Base-by-base conservation (phyloP, 2,888 invertebrate genomes). In the Sturmia bella region DNA sequence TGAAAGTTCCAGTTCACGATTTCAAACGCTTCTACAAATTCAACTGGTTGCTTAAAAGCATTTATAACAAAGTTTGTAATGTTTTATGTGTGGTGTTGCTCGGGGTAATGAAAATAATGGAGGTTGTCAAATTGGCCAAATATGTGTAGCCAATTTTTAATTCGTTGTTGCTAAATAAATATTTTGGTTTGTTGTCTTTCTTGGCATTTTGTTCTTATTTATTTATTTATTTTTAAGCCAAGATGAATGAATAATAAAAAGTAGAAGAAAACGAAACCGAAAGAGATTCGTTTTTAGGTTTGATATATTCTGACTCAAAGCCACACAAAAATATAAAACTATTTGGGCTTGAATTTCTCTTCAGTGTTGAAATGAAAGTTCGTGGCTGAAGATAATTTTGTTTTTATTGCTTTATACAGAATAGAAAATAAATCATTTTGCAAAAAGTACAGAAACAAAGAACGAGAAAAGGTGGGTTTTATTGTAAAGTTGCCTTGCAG, bases 311-410 rank as follows among this genome's bases (percentile, higher is more conserved):
- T 61, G 27, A 3, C 15, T 27, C 32, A 48, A 4, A 15, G 15
- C 7, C 15, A 5, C n/a, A 59, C 57, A 70, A 4, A 37, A n/a
- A 41, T 2, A 57, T 19, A 17, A 12, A 56, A 37, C 56, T 17
- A 21, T 57, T 41, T 54, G 15, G 24, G 9, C 24, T 63, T 27
- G 21, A 56, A 59, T 59, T 64, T 50, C 57, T 57, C 9, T 12
- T 37, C 27, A 32, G 32, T 73, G 57, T 77, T 74, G 69, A 78
- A 74, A 82, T 78, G 82, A 56, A 72, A 70, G 70, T 74, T 78
- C 69, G 54, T 74, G 52, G 63, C 77, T 74, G 69, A 82, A 82
- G 77, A 73, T 69, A 77, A 77, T 78, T 74, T 78, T 82, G 59
- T 70, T 78, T 70, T 43, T n/a, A n/a, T n/a, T n/a, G n/a, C n/a